Evolutionary conservation across 2,113 vertebrate genomes (phyloP), one percentile per base, ranked within the genome.

Genomic region (Scortum barcoo): DNA sequence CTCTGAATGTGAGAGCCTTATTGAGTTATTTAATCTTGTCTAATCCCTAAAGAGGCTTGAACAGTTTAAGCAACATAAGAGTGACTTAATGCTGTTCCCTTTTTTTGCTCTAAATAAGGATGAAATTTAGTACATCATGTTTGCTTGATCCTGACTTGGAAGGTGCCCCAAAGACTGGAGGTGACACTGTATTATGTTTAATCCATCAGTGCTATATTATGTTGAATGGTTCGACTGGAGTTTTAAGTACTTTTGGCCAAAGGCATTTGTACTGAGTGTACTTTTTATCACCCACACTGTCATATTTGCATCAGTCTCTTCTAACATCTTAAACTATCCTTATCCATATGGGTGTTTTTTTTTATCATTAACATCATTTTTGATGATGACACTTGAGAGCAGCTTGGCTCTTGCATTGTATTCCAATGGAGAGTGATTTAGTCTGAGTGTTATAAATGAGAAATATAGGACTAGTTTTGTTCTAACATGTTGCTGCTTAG

Each of bases 41-140:
- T 89, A 92, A 93, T 90, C 88, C 89, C 60, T 66, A 86, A 88
- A 86, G 80, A 88, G 65, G 82, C 86, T 88, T 80, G 75, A 85
- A 84, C 65, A 65, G 79, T 90, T 91, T 86, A 90, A 84, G 46
- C 1, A 11, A 80, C 76, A 85, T 77, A 79, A 86, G 51, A 81
- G 42, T 71, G 72, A 84, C 1, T 86, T 83, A 85, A 81, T 76
- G 78, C 63, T 16, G 72, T 88, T 83, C 83, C 69, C 44, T 53
- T 63, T 40, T 80, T 69, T 74, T 28, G 50, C 44, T 74, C 11
- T 83, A 78, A 85, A 83, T 86, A 67, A 58, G 61, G 73, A 81
- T 78, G 60, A 85, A 78, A 87, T 89, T 66, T 74, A 83, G 51
- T 33, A 67, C 40, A 78, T 60, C 0, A 0, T 63, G 58, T 75